Conservation (phyloP, 2,888 invertebrate genomes). For the Listrodromus nycthemerus region DNA sequence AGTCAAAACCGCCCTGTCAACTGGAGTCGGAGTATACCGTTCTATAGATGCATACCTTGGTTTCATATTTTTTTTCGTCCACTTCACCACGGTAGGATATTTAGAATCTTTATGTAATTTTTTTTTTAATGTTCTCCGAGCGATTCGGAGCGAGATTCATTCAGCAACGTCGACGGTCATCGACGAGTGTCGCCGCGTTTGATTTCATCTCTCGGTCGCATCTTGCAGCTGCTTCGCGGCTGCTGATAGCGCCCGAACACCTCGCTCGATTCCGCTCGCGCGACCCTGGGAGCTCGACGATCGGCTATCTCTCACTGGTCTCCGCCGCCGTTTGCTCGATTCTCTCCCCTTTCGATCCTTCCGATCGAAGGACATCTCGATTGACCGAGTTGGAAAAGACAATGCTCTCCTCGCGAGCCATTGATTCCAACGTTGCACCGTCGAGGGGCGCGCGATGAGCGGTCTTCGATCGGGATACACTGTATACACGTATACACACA, state of each 20-base stretch:
- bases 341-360: slow-evolving; percentile 78
- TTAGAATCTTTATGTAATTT: too few species aligned
- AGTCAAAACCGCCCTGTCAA: too few species aligned
- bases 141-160: neutral
- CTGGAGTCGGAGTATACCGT: too few species aligned
- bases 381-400: slow-evolving; percentile 81
- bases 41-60: too few species aligned
- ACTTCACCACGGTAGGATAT: too few species aligned
- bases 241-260: slow-evolving; percentile 33
- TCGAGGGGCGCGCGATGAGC: slow-evolving; percentile 60
- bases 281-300: slow-evolving; percentile 59
- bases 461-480: slow-evolving; percentile 47
- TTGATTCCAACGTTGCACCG: slow-evolving; percentile 46
- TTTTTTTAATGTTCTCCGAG: too few species aligned
- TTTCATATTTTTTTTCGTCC: too few species aligned
- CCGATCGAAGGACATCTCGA: slow-evolving; percentile 82
- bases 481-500: neutral
- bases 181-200: neutral
- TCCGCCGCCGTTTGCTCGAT: slow-evolving; percentile 70
- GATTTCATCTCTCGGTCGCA: slow-evolving; percentile 1
- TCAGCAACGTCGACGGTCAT: neutral
- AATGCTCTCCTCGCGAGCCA: slow-evolving; percentile 68
- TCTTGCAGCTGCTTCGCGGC: neutral
- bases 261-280: slow-evolving; percentile 37
- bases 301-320: slow-evolving; percentile 69